Percentiles rank a stretch among this genome's conserved stretches.
phyloP scores from a whole-genome alignment of 2,888 invertebrate species.

The Galerucella calmariensis region DNA sequence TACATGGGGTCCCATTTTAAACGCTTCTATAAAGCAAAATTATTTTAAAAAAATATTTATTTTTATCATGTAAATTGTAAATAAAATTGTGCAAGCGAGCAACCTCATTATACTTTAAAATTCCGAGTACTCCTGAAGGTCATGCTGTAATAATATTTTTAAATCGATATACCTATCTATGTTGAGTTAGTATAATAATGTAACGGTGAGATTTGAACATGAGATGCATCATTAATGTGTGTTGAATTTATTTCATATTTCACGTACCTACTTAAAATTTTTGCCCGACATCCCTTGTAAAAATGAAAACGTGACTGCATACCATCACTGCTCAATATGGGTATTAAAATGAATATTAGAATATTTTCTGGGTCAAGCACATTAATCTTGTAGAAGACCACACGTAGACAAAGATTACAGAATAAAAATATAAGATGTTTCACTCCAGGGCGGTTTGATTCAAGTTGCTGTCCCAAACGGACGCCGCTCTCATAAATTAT shows the following conservation, averaged over 20 bases:
- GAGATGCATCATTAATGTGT: background rate
- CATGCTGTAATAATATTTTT: background rate
- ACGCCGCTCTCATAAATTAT: too few species aligned
- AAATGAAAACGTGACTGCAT: background rate
- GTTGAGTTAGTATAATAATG: background rate
- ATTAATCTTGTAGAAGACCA: background rate
- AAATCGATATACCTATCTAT: background rate
- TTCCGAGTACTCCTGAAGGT: background rate
- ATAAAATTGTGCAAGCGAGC: background rate
- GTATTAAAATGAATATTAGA: slow-evolving; percentile 1
- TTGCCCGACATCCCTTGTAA: background rate
- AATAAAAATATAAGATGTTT: too few species aligned
- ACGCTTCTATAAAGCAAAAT: too few species aligned
- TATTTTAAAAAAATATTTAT: background rate
- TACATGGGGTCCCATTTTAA: too few species aligned
- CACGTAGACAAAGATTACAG: too few species aligned
- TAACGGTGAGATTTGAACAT: background rate
- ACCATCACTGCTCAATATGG: background rate
- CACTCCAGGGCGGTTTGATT: too few species aligned
- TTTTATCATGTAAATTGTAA: background rate
- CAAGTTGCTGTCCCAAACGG: too few species aligned
- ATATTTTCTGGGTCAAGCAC: background rate
- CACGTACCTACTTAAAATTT: background rate
- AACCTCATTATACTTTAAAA: background rate
- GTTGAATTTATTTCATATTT: background rate